phyloP scores from a whole-genome alignment of 2,113 vertebrate genomes.

The Daboia siamensis region DNA sequence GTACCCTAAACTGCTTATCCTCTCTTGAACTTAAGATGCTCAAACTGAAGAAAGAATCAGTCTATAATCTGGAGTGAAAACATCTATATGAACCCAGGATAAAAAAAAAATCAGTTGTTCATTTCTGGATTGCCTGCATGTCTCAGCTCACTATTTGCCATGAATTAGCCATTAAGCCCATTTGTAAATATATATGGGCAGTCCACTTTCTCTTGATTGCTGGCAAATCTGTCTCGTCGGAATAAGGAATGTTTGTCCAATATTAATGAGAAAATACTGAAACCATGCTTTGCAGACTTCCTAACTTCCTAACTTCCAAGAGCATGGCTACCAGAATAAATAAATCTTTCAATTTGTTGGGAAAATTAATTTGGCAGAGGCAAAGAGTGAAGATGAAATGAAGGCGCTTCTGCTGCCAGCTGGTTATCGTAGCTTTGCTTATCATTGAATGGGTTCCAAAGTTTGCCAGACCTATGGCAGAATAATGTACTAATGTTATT shows the following conservation, averaged over 20 bases:
- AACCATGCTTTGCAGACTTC: neutral
- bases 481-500: slow-evolving; percentile 38
- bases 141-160: neutral
- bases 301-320: too few relatives aligned
- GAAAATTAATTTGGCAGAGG: slow-evolving; percentile 44
- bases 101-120: neutral
- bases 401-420: slow-evolving; percentile 56
- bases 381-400: slow-evolving; percentile 47
- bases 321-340: neutral
- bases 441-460: slow-evolving; percentile 33
- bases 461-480: slow-evolving; percentile 24
- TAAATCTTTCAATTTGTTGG: slow-evolving; percentile 19
- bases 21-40: neutral
- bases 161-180: neutral
- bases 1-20: neutral
- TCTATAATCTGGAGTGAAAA: neutral
- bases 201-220: neutral
- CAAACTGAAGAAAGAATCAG: neutral
- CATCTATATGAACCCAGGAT: neutral
- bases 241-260: neutral
- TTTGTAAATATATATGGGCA: neutral
- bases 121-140: neutral
- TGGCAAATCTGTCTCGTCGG: neutral
- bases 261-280: rapidly evolving
- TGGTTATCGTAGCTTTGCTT: slow-evolving; percentile 50